Evolutionary conservation across 2,888 invertebrate species (phyloP), one percentile per base, ranked within the genome.

Genomic region (Tryphoninae sp.): DNA sequence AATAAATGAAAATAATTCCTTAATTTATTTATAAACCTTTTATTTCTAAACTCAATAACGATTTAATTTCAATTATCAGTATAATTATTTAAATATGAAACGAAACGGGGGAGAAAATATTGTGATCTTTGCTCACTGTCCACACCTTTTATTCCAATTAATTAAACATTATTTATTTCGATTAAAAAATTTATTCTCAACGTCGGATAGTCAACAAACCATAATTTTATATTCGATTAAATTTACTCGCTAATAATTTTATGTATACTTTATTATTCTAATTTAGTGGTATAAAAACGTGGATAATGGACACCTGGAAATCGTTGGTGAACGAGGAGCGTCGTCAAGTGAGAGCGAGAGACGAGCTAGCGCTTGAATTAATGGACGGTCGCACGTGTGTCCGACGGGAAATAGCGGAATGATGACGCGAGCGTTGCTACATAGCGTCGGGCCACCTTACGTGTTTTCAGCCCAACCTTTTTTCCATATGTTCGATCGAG

Each of bases 391-490:
- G 69, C 61, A 62, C 84, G 84, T 84, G 84, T 83, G 85, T 85
- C 84, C 84, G 81, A 85, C 80, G 84, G 86, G 84, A 89, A 88
- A 87, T 88, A 88, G 87, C 86, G 82, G 86, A 86, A 84, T 83
- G 88, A 84, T 88, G 88, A 88, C 88, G 86, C 84, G 78, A 77
- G 61, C 61, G 55, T 51, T 64, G 79, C 79, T 73, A 68, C 33
- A 65, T 71, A 58, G 61, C 65, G 40, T 59, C 58, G 51, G 45
- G 73, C 64, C 76, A 77, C 82, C 80, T 82, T 80, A 69, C 71
- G 68, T 68, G n/a, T 68, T 72, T 82, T 55, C 68, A 49, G 72
- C 23, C 72, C 72, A 68, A 82, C 55, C 65, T 77, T 80, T 74
- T 77, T 71, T 64, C 26, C 22, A 59, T 45, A 4, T 55, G 16